Evolutionary conservation across 1,140 invertebrate species (phyloP).

Genomic region (Leptinotarsa defecta): DNA sequence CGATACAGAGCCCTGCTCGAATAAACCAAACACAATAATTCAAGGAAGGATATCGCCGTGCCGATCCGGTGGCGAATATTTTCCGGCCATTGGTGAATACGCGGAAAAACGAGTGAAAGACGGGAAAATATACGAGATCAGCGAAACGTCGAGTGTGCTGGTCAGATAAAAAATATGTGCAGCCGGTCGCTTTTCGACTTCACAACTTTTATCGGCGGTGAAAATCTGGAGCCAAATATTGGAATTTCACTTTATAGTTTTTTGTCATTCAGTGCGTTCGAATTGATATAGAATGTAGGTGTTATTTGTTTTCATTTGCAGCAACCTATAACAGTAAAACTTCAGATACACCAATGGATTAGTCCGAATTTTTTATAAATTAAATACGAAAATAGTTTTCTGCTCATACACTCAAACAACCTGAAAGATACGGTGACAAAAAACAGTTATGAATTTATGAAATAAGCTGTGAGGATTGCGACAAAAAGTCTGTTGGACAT

Average conservation of each 20-base stretch:
- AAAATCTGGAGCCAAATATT: not conserved
- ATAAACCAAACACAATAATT: not conserved
- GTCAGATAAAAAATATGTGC: slow-evolving; percentile 6
- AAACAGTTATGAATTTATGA: too few relatives aligned
- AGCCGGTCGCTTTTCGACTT: not conserved
- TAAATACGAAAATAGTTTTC: too few relatives aligned
- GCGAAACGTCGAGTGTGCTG: not conserved
- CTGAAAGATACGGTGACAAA: too few relatives aligned
- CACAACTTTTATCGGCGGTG: not conserved
- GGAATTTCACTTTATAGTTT: not conserved
- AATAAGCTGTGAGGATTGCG: too few relatives aligned
- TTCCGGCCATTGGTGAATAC: slow-evolving; percentile 4
- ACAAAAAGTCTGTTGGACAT: too few relatives aligned
- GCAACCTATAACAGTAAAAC: too few relatives aligned
- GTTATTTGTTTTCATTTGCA: too few relatives aligned
- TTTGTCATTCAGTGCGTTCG: not conserved
- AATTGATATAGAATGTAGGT: too few relatives aligned
- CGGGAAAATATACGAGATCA: slow-evolving; percentile 5
- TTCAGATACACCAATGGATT: too few relatives aligned
- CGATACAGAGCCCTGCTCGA: not conserved
- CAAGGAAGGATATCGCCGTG: not conserved
- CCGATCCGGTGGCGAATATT: not conserved
- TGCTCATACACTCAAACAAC: too few relatives aligned
- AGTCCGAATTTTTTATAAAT: too few relatives aligned
- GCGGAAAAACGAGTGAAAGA: not conserved